Conservation (phyloP, 2,888 invertebrate species). For the Sthenelais limicola region DNA sequence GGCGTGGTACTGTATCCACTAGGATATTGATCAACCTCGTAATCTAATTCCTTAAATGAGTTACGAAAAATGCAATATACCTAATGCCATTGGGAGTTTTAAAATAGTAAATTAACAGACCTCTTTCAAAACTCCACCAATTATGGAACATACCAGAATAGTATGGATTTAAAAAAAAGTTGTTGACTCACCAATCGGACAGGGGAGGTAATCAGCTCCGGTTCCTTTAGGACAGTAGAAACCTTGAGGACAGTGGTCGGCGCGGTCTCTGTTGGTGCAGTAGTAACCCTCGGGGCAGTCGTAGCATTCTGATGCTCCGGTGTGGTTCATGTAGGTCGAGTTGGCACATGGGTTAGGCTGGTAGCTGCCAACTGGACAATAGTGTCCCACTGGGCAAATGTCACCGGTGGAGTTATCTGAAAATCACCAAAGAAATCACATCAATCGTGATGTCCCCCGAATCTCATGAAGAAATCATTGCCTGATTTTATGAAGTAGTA, state of each 20-base stretch:
- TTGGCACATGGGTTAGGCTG: slow-evolving; percentile 57
- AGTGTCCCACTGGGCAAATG: slow-evolving; percentile 66
- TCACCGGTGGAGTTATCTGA: slow-evolving; percentile 66
- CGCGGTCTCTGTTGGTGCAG: slow-evolving; percentile 60
- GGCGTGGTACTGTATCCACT: too few relatives aligned
- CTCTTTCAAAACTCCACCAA: not conserved
- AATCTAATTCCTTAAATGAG: too few relatives aligned
- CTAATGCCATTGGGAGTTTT: too few relatives aligned
- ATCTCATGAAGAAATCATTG: too few relatives aligned
- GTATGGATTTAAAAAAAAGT: too few relatives aligned
- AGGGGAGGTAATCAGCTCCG: slow-evolving; percentile 58
- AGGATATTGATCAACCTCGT: too few relatives aligned
- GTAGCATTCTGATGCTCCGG: slow-evolving; percentile 61
- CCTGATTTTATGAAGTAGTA: too few relatives aligned
- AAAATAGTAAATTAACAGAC: not conserved
- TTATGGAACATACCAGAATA: not conserved
- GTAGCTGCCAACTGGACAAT: slow-evolving; percentile 64
- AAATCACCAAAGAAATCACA: too few relatives aligned
- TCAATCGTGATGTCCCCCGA: too few relatives aligned
- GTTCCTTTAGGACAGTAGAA: slow-evolving; percentile 64
- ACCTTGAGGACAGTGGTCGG: slow-evolving; percentile 67
- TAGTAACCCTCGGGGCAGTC: slow-evolving; percentile 65
- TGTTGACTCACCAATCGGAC: slow-evolving; percentile 63
- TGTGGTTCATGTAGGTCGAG: slow-evolving; percentile 64
- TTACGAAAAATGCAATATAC: too few relatives aligned